A percentile compares a stretch with the other conserved stretches of the same genome.
Conservation (phyloP, 2,888 invertebrate species). For the Tribolium freemani region DNA sequence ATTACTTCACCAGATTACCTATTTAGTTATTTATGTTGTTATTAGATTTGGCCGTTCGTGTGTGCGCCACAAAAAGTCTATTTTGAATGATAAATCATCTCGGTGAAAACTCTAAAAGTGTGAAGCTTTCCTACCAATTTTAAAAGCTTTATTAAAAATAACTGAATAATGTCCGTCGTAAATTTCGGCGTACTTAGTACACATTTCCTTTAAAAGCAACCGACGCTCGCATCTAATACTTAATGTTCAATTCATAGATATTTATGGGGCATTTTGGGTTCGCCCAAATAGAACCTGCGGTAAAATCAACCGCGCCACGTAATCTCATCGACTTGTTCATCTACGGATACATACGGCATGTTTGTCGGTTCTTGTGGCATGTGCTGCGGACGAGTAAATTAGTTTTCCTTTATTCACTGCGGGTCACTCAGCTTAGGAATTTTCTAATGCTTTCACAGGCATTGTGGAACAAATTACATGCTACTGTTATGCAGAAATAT, state of each 20-base stretch:
- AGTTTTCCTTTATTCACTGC: conserved; percentile 38
- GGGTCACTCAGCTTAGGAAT: conserved; percentile 29
- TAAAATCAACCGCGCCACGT: conserved; percentile 26
- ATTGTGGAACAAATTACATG: conserved; percentile 26
- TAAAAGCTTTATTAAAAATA: conserved; percentile 46
- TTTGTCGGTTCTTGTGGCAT: conserved; percentile 26
- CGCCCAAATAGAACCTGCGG: conserved; percentile 14
- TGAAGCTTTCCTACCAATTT: conserved; percentile 26
- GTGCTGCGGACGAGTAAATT: conserved; percentile 36
- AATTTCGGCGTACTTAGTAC: conserved; percentile 43
- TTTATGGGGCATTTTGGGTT: conserved; percentile 41
- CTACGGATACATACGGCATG: conserved; percentile 13
- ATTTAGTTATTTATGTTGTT: conserved; percentile 41
- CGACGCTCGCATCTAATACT: conserved; percentile 36
- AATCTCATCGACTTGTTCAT: conserved; percentile 33
- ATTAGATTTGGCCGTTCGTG: conserved; percentile 33
- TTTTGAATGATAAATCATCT: neutral
- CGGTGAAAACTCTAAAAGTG: conserved; percentile 15
- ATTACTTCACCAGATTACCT: conserved; percentile 44
- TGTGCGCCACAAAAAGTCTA: too few species aligned
- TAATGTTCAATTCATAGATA: conserved; percentile 43
- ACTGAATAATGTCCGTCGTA: conserved; percentile 43
- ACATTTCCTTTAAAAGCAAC: conserved; percentile 45
- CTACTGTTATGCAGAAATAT: conserved; percentile 9
- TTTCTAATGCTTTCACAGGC: neutral